Evolutionary conservation across 2,797 vertebrate genomes (phyloP).

Genomic region (Chloroceryle inda): DNA sequence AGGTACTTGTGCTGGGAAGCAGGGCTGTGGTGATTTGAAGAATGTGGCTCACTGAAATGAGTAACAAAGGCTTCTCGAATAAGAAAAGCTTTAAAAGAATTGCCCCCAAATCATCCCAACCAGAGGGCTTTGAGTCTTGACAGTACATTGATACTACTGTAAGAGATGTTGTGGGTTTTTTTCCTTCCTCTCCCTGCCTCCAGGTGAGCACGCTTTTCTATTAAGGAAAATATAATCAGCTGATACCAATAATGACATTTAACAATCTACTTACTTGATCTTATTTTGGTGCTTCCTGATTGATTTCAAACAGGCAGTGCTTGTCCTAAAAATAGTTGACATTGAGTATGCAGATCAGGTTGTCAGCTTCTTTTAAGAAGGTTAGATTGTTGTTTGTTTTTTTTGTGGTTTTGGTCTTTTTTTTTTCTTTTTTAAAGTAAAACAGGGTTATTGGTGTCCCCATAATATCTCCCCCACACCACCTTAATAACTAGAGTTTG

Average conservation of each 20-base stretch:
- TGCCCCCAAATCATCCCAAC: background rate
- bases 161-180: background rate
- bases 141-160: background rate
- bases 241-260: background rate
- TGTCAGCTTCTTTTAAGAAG: background rate
- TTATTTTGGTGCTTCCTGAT: conserved; percentile 9
- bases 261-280: background rate
- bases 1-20: background rate
- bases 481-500: background rate
- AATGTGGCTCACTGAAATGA: background rate
- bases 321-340: conserved; percentile 38
- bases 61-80: background rate
- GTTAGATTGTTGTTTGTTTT: background rate
- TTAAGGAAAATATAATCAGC: background rate
- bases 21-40: background rate
- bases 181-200: accelerated
- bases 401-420: background rate
- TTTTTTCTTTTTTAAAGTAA: background rate
- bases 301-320: background rate
- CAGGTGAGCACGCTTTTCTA: background rate
- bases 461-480: accelerated
- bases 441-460: background rate
- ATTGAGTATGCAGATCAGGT: background rate
- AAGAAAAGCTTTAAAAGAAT: background rate
- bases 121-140: background rate